A percentile compares a stretch with the other conserved stretches of the same genome.
Conservation (phyloP, 2,797 vertebrate species). For the Crocodylus rhombifer region DNA sequence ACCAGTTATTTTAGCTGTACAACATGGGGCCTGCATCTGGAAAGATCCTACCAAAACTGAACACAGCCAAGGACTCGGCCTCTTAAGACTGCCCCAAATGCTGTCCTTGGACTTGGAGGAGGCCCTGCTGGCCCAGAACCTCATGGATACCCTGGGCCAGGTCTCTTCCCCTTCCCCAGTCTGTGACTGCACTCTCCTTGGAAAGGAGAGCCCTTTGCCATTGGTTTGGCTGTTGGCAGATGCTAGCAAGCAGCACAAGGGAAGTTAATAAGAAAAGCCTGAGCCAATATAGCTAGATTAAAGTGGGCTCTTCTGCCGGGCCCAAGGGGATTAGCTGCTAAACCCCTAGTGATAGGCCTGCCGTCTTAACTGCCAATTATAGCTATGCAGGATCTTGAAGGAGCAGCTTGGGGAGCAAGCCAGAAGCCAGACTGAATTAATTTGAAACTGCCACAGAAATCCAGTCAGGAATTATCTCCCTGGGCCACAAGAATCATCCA, state of each 20-base stretch:
- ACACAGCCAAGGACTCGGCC: not conserved
- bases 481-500: not conserved
- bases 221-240: not conserved
- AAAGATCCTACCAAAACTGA: too few species aligned
- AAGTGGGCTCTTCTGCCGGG: not conserved
- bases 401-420: accelerated
- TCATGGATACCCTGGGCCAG: not conserved
- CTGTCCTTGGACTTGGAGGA: not conserved
- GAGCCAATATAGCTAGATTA: not conserved
- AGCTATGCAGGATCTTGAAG: not conserved
- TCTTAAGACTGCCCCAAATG: not conserved
- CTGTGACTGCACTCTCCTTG: not conserved
- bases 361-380: not conserved
- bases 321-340: not conserved
- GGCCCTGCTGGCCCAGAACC: not conserved
- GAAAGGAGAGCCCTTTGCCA: not conserved
- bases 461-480: not conserved
- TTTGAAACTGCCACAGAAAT: not conserved
- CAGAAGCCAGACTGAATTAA: not conserved
- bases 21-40: too few species aligned
- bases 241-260: not conserved
- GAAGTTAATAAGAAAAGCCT: not conserved
- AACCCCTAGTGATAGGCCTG: not conserved
- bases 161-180: not conserved
- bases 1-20: too few species aligned